Evolutionary conservation across 2,113 vertebrate genomes (phyloP), one percentile per base, ranked within the genome.

Genomic region (Trematocara nigrifrons): DNA sequence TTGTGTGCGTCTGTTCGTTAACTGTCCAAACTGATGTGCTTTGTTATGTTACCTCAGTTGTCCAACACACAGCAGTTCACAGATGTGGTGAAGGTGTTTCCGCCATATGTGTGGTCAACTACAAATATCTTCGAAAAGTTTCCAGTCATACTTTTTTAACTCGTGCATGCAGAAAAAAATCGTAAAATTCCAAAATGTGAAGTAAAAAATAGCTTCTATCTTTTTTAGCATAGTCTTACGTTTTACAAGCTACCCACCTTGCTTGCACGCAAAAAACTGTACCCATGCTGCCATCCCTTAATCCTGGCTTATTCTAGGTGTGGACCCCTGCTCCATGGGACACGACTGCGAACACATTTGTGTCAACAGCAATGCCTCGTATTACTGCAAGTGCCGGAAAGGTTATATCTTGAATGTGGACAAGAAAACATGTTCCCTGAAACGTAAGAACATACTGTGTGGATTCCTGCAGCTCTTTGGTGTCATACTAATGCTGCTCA

Each of bases 321-420:
- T 91, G 49, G 95, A 97, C 87, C 92, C 95, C 45, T 97, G 97
- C 84, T 94, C 96, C 84, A 92, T 92, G 74, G 95, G 94, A 94
- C 96, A 96, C 1, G 94, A 94, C 69, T 98, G 97, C 83, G 91
- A 97, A 78, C 97, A 97, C 56, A 90, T 96, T 83, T 98, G 97
- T 82, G 95, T 97, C 91, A 96, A 93, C 54, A 96, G 92, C 90
- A 93, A 95, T 0, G 92, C 90, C 38, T 97, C 93, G 4, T 96
- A 94, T 81, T 93, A 94, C 87, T 97, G 97, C 89, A 95, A 96
- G 92, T 98, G 97, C 93, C 94, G 86, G 4, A 93, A 91, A 52
- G 96, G 96, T 40, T 98, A 96, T 82, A 89, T 94, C 85, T 91
- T 98, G 94, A 97, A 97, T 53, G 80, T 87, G 51, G 97, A 98